phyloP scores from a whole-genome alignment of 2,888 invertebrate genomes.

The Ryuthela nishihirai region DNA sequence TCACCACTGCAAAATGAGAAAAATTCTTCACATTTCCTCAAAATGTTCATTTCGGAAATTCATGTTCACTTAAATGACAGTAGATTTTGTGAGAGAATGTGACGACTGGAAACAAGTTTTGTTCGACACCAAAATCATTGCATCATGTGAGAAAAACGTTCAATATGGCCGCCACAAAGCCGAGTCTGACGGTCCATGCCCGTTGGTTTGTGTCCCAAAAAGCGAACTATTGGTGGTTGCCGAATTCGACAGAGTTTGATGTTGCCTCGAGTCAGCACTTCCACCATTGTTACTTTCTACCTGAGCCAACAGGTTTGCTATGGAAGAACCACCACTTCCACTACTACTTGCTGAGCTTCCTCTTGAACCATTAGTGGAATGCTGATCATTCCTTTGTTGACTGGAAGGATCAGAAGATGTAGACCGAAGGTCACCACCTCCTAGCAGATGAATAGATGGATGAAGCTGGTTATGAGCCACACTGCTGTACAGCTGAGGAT shows the following conservation, averaged over 20 bases:
- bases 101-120: too few species aligned
- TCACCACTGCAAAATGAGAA: too few species aligned
- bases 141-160: conserved; percentile 1
- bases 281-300: conserved; percentile 1
- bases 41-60: too few species aligned
- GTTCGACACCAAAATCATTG: too few species aligned
- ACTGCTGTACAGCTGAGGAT: conserved; percentile 48
- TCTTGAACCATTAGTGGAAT: conserved; percentile 10
- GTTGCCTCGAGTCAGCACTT: neutral
- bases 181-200: conserved; percentile 30
- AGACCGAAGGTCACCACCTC: conserved; percentile 26
- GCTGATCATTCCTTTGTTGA: conserved; percentile 13
- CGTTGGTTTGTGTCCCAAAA: conserved; percentile 15
- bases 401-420: conserved; percentile 24
- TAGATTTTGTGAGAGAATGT: too few species aligned
- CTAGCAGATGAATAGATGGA: conserved; percentile 40
- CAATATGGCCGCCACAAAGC: conserved; percentile 42
- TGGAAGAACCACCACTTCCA: conserved; percentile 14
- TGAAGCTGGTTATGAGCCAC: conserved; percentile 46
- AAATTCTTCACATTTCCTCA: too few species aligned
- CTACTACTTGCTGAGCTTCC: conserved; percentile 21
- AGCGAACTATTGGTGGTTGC: conserved; percentile 23
- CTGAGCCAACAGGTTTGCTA: conserved; percentile 12
- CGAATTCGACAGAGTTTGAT: conserved; percentile 3
- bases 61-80: too few species aligned